These are phyloP conservation scores for Butastur rufipennis DNA, from an alignment of 2,113 vertebrate genomes.

Conservation along the genomic window DNA sequence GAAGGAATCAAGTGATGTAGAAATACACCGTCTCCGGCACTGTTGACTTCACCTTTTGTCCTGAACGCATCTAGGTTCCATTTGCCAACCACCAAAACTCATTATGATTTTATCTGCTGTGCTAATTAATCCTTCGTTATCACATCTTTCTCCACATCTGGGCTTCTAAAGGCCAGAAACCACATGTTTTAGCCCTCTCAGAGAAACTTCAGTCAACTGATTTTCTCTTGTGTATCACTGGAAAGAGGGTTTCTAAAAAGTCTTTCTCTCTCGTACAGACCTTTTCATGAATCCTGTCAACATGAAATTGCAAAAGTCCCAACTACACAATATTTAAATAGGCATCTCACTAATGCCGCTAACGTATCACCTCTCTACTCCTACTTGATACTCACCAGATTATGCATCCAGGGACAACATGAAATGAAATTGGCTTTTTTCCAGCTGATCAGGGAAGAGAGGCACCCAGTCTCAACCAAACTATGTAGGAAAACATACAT, in stretches of 20 bases:
- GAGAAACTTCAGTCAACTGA: background rate
- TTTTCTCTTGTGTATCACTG: background rate
- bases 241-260: background rate
- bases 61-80: background rate
- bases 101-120: background rate
- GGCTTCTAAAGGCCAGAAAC: background rate
- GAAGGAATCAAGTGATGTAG: background rate
- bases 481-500: background rate
- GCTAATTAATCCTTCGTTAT: background rate
- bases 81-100: background rate
- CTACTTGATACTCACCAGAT: background rate
- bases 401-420: background rate
- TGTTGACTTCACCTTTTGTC: background rate
- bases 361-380: background rate
- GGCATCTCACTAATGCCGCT: background rate
- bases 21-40: background rate
- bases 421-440: background rate
- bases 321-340: background rate
- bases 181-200: background rate
- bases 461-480: background rate
- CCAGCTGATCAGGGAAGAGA: background rate
- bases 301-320: background rate
- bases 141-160: background rate
- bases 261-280: background rate
- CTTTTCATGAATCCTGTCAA: background rate